These are phyloP conservation scores for Laterallus jamaicensis DNA, from an alignment of 2,113 vertebrate species.

Conservation along the genomic window DNA sequence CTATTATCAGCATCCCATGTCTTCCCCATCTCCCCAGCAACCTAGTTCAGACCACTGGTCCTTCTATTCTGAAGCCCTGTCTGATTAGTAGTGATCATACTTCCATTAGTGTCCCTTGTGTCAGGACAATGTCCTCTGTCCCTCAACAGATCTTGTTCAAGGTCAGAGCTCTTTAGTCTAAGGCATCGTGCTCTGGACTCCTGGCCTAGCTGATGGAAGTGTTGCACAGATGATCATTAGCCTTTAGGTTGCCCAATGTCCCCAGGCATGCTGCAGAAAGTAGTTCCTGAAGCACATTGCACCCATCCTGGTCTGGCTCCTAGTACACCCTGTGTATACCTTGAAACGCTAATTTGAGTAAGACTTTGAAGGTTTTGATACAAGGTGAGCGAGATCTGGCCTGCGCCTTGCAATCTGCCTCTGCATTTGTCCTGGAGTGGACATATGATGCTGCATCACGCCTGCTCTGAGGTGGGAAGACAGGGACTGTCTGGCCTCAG, in stretches of 20 bases:
- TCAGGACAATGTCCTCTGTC: neutral
- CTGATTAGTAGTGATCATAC: neutral
- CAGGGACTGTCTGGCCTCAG: neutral
- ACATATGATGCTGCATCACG: neutral
- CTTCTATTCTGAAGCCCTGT: neutral
- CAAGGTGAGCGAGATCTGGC: neutral
- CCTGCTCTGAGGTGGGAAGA: neutral
- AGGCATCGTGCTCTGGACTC: neutral
- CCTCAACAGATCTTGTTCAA: neutral
- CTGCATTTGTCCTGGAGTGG: neutral
- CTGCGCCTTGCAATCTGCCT: neutral
- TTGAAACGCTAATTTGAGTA: neutral
- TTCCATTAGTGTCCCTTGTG: neutral
- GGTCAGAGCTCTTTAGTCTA: neutral
- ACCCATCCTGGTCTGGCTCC: neutral
- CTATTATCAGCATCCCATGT: neutral
- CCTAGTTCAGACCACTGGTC: accelerated
- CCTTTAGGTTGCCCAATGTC: neutral
- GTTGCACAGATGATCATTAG: neutral
- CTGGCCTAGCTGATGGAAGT: neutral
- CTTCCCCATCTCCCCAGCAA: neutral
- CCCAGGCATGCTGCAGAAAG: neutral
- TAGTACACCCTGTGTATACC: neutral
- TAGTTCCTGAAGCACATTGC: neutral
- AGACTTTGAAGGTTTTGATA: neutral